Evolutionary conservation across 2,888 invertebrate species (phyloP), one percentile per base, ranked within the genome.

Genomic region (Campoletis raptor): DNA sequence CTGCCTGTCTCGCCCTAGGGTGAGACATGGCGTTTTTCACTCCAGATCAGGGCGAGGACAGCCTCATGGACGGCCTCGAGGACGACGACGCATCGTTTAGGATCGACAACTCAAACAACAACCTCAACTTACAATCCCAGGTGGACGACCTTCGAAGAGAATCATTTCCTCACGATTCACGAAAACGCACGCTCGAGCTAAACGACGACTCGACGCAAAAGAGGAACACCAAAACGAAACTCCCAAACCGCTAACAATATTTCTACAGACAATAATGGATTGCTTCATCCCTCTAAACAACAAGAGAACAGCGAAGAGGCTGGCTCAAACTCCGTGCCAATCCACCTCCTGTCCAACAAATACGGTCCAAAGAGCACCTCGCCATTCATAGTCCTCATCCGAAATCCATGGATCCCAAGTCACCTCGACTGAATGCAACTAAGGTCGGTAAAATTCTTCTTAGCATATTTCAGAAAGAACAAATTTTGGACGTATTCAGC

Each of bases 121-220:
- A 30, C 52, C 1, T 48, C 10, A 15, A 48, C 18, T 5, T 48
- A 2, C 48, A 48, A 18, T 1, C 15, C 18, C 48, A 24, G 18
- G 40, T 78, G 15, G 52, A 78, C 0, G 78, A 78, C 12, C 78
- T 54, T 9, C 66, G 37, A 6, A 37, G 21, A n/a, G 67, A 78
- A 40, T 66, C 78, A 1, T 67, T 67, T 24, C 67, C 52, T 15
- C 4, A 5, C 21, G 67, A 52, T 2, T 30, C 37, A 12, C 36
- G 24, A 5, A 78, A 78, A 40, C 52, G 78, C 15, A 8, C 40
- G 40, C 24, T 10, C 52, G 67, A 78, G 40, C 54, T 21, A 37
- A 5, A 45, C 78, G 78, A 21, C 7, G 52, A 52, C 30, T 4
- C 12, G 30, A 30, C 70, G 42, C 18, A 1, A 40, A 5, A n/a